These are phyloP conservation scores for Nixonia krombeini DNA, from an alignment of 1,140 invertebrate species.

Conservation along the genomic window DNA sequence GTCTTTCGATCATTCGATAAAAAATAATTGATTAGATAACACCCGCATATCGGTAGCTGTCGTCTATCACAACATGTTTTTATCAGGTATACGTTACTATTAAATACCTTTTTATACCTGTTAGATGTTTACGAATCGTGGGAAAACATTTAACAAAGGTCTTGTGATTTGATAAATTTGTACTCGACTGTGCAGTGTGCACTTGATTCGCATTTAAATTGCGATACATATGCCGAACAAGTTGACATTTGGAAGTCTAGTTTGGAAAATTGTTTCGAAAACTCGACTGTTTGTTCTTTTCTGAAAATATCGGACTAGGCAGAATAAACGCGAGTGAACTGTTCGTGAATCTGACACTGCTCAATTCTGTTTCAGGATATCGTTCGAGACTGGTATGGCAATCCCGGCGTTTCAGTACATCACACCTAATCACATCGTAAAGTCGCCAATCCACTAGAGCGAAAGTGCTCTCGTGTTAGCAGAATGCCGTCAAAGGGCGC, in stretches of 20 bases:
- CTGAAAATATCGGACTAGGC: constrained; percentile 9
- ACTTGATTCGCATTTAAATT: no score
- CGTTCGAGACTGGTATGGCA: constrained; percentile 91
- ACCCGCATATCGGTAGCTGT: no score
- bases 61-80: no score
- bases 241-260: constrained; percentile 17
- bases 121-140: no score
- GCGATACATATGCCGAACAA: no score
- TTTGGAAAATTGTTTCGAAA: not conserved
- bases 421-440: constrained; percentile 91
- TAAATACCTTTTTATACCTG: no score
- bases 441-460: constrained; percentile 89
- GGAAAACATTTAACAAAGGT: no score
- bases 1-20: no score
- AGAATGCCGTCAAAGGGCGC: constrained; percentile 42
- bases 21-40: no score
- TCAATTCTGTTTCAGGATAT: constrained; percentile 82
- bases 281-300: not conserved
- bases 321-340: not conserved
- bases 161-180: no score
- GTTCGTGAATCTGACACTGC: constrained; percentile 6
- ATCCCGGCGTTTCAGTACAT: constrained; percentile 93
- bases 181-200: no score
- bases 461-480: constrained; percentile 53
- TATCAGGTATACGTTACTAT: no score